Conservation (phyloP, 2,888 invertebrate species). For the Lasioglossum leucozonium region DNA sequence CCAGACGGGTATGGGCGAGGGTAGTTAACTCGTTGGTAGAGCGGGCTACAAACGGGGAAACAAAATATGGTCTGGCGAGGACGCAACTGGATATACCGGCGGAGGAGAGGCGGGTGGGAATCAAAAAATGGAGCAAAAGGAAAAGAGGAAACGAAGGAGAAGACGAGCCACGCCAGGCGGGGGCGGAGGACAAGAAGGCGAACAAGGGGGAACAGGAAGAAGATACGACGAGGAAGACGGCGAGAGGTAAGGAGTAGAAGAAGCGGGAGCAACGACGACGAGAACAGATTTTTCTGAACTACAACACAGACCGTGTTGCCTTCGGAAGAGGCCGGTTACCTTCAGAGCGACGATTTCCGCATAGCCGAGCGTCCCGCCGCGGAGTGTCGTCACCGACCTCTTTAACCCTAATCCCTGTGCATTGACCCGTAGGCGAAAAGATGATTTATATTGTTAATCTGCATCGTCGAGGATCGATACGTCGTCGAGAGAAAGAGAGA, state of each 20-base stretch:
- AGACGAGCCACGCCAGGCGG: neutral
- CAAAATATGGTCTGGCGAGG: constrained; percentile 35
- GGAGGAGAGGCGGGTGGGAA: no score
- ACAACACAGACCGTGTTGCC: constrained; percentile 70
- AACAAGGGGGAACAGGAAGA: constrained; percentile 18
- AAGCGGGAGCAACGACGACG: constrained; percentile 58
- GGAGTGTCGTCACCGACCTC: constrained; percentile 96
- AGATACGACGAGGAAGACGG: neutral
- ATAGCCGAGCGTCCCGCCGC: constrained; percentile 94
- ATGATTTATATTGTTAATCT: constrained; percentile 80
- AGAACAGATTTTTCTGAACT: constrained; percentile 63
- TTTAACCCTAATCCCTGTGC: constrained; percentile 91
- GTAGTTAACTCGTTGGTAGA: constrained; percentile 18
- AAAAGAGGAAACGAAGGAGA: constrained; percentile 1
- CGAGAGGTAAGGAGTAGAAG: constrained; percentile 29
- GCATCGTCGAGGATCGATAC: constrained; percentile 61
- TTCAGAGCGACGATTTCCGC: constrained; percentile 98
- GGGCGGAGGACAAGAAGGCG: constrained; percentile 16
- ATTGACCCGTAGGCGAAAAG: constrained; percentile 84
- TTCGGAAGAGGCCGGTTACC: constrained; percentile 87
- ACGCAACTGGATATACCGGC: constrained; percentile 22
- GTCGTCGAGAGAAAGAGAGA: constrained; percentile 52
- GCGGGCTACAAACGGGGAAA: constrained; percentile 26
- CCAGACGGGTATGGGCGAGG: constrained; percentile 6
- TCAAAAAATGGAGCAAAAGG: neutral